Evolutionary conservation across 2,113 vertebrate species (phyloP).

Genomic region (Osmerus eperlanus): DNA sequence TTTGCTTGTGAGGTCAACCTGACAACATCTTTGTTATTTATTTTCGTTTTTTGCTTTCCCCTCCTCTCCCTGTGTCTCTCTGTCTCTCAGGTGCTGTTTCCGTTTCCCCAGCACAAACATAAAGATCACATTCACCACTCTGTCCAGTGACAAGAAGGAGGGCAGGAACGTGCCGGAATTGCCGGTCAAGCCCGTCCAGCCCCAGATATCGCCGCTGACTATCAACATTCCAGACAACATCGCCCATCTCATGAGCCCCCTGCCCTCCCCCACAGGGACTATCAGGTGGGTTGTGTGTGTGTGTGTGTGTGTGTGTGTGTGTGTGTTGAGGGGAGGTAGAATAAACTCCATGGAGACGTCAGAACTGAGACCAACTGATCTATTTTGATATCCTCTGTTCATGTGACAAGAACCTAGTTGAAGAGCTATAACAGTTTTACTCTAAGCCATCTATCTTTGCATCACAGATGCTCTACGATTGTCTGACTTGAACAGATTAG

Average conservation of each 20-base stretch:
- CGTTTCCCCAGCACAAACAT: slow-evolving; percentile 99
- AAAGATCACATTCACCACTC: slow-evolving; percentile 97
- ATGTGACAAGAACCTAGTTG: not conserved
- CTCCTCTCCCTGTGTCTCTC: not conserved
- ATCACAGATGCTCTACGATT: too few species aligned
- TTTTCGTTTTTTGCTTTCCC: too few species aligned
- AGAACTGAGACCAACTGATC: not conserved
- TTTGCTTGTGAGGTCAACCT: too few species aligned
- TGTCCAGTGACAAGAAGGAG: slow-evolving; percentile 90
- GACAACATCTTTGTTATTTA: too few species aligned
- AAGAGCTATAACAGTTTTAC: too few species aligned
- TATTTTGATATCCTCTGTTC: not conserved
- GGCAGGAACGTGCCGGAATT: slow-evolving; percentile 88
- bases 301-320: too few species aligned
- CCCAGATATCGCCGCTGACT: slow-evolving; percentile 94
- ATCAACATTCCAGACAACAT: slow-evolving; percentile 99
- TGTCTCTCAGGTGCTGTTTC: slow-evolving; percentile 89
- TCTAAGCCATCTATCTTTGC: too few species aligned
- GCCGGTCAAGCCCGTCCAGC: slow-evolving; percentile 90
- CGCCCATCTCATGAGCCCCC: slow-evolving; percentile 94
- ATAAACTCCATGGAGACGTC: not conserved
- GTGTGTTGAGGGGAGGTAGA: not conserved
- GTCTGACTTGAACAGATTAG: too few species aligned
- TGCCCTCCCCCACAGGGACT: slow-evolving; percentile 96
- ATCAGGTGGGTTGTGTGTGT: slow-evolving; percentile 79